These are phyloP conservation scores for Bothrops jararaca DNA, from an alignment of 2,113 vertebrate species.

Conservation along the genomic window DNA sequence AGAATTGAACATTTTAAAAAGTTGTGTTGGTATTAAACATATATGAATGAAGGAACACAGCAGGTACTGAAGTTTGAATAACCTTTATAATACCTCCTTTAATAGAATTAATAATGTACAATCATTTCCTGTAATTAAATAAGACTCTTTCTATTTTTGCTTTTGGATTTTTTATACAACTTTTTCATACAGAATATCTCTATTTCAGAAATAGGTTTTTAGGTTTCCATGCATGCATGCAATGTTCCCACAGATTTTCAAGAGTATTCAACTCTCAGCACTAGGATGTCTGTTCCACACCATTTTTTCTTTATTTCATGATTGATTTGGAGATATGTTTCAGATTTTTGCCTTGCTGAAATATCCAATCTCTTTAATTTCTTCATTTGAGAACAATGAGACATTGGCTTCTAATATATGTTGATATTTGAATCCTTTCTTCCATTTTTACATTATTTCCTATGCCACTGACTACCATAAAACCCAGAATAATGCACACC, in stretches of 20 bases:
- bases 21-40: neutral
- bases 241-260: neutral
- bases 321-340: neutral
- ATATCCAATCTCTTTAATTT: neutral
- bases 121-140: neutral
- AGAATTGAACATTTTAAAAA: neutral
- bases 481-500: neutral
- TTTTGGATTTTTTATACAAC: neutral
- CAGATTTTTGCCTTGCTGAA: neutral
- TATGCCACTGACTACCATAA: neutral
- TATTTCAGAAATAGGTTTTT: neutral
- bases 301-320: neutral
- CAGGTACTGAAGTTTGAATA: neutral
- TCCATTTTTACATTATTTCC: neutral
- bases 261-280: neutral
- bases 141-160: neutral
- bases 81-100: neutral
- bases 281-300: neutral
- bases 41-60: neutral
- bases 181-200: neutral
- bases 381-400: neutral
- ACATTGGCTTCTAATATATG: neutral
- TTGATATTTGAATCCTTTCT: neutral
- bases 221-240: neutral
- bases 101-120: neutral